A percentile compares a stretch with the other conserved stretches of the same genome.
phyloP scores from a whole-genome alignment of 2,888 invertebrate species.

The Andrena minutula region DNA sequence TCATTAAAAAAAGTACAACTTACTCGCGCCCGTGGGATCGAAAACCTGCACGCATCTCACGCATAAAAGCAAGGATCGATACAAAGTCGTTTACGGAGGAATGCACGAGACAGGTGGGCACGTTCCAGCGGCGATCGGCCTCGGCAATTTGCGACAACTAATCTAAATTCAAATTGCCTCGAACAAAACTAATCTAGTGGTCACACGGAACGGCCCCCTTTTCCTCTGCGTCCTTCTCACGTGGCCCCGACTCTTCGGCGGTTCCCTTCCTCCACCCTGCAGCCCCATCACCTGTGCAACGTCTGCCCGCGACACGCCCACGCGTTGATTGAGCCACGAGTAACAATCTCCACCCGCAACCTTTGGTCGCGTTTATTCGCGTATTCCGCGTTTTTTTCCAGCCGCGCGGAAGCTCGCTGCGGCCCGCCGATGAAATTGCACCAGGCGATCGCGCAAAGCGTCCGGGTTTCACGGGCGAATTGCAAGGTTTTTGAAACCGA shows the following conservation, averaged over 20 bases:
- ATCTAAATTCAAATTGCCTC: constrained; percentile 84
- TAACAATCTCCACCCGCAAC: constrained; percentile 51
- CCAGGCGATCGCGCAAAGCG: constrained; percentile 29
- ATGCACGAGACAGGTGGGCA: constrained; percentile 50
- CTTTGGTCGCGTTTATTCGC: constrained; percentile 40
- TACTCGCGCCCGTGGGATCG: too few species aligned
- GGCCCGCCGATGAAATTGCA: constrained; percentile 27
- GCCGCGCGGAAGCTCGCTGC: not conserved
- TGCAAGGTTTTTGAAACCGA: constrained; percentile 51
- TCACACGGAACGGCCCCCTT: constrained; percentile 69
- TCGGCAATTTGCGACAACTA: constrained; percentile 83
- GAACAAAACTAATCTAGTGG: constrained; percentile 84
- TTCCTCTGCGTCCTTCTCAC: constrained; percentile 58
- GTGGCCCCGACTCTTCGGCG: constrained; percentile 34
- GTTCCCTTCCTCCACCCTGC: constrained; percentile 39
- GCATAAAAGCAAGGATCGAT: not conserved
- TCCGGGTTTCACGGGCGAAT: constrained; percentile 38
- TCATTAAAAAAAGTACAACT: too few species aligned
- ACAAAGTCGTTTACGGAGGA: constrained; percentile 42
- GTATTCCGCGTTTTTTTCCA: constrained; percentile 5
- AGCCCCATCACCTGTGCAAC: constrained; percentile 53
- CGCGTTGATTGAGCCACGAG: constrained; percentile 64
- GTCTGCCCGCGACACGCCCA: constrained; percentile 53
- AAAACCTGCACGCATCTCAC: not conserved
- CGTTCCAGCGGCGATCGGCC: constrained; percentile 72